Evolutionary conservation across 2,797 vertebrate genomes (phyloP), one percentile per base, ranked within the genome.

Genomic region (Crenuchus spilurus): DNA sequence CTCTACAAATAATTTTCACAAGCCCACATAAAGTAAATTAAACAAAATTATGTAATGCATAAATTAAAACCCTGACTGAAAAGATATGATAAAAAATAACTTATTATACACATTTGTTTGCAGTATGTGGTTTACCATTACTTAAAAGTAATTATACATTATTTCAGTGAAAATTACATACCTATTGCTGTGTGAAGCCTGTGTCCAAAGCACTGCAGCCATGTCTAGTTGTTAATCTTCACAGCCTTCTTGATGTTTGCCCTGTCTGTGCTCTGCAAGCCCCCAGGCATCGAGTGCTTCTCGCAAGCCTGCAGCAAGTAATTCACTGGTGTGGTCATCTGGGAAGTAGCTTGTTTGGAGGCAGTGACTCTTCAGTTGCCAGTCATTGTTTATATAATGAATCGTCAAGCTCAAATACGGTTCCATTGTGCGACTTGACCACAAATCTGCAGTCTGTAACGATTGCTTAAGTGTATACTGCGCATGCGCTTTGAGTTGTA

Each of bases 301-400:
- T n/a, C 10, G 9, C 30, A 33, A 33, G 8, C 55, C 55, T 35
- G 26, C 28, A 16, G 55, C 26, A 4, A 58, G 26, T 35, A 30
- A 20, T 35, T 46, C 28, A 18, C 28, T 1, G 26, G 30, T 57
- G 26, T 57, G 20, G 26, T 57, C 52, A 28, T 57, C 52, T 28
- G 52, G 52, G 26, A 67, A 67, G 22, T 24, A 41, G 9, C 8
- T 16, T 44, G 52, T 70, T 31, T 70, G 67, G 10, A 70, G 67
- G 42, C 67, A 70, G 9, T 7, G 35, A 11, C 52, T 70, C n/a
- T 58, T 16, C 67, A 70, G 26, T 20, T 42, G 9, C 24, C 24
- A 57, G 8, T 57, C 42, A 13, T 46, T 13, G 16, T 46, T 46
- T 11, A 46, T 46, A 11, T 13, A 4, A 16, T 46, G 42, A 11